phyloP scores from a whole-genome alignment of 1,140 invertebrate genomes.

The Drosophila novamexicana region DNA sequence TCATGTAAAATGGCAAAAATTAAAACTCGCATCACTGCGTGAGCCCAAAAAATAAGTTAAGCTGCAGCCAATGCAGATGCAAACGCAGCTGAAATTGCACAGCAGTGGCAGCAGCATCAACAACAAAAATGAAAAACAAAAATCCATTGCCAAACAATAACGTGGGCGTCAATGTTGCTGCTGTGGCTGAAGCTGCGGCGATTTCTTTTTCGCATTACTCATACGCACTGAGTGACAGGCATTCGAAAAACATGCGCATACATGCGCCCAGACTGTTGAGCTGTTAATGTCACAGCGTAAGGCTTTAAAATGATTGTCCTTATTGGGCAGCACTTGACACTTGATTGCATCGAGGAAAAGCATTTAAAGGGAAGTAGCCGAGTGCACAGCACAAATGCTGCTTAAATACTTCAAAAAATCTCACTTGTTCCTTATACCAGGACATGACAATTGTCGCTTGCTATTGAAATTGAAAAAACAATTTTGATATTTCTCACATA shows the following conservation, averaged over 20 bases:
- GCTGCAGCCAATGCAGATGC: slow-evolving; percentile 39
- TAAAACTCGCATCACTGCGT: slow-evolving; percentile 47
- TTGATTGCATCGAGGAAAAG: not conserved
- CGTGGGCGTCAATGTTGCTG: slow-evolving; percentile 15
- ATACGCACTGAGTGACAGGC: slow-evolving; percentile 58
- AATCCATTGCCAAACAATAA: slow-evolving; percentile 19
- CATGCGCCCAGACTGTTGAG: slow-evolving; percentile 28
- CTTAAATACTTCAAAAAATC: not conserved
- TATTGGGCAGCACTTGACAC: slow-evolving; percentile 7
- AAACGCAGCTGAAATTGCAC: slow-evolving; percentile 6
- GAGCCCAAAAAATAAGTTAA: slow-evolving; percentile 39
- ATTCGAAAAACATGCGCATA: slow-evolving; percentile 29
- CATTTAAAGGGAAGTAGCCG: not conserved
- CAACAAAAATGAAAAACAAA: slow-evolving; percentile 4
- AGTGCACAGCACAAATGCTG: not conserved
- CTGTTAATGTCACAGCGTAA: slow-evolving; percentile 33
- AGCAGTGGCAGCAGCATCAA: not conserved
- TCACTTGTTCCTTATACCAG: too few relatives aligned
- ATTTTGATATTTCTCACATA: too few relatives aligned
- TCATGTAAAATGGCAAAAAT: slow-evolving; percentile 58
- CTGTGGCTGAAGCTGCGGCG: slow-evolving; percentile 25
- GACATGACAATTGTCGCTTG: too few relatives aligned
- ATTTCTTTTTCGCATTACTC: slow-evolving; percentile 46
- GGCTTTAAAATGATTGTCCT: slow-evolving; percentile 27
- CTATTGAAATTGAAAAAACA: too few relatives aligned